Evolutionary conservation across 2,113 vertebrate genomes (phyloP), one percentile per base, ranked within the genome.

Genomic region (Odontophorus gujanensis): DNA sequence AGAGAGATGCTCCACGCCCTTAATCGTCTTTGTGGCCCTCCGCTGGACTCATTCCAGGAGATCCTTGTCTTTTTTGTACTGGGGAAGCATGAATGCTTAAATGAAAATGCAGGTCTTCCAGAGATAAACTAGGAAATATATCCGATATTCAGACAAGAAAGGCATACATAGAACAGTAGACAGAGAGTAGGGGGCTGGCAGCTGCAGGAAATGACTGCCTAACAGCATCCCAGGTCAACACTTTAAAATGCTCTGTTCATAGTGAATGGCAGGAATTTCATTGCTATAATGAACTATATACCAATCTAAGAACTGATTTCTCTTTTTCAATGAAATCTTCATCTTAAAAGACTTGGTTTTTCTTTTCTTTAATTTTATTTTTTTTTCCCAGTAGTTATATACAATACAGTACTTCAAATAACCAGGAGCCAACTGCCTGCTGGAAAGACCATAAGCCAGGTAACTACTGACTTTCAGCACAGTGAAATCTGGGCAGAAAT

Each of bases 311-410:
- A 59, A 22, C 28, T 1, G 1, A 5, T 45, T 50, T 86, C 30
- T 87, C 59, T 67, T 69, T 91, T 81, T 25, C 77, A 51, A 63
- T 78, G 32, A 74, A 95, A 91, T 74, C 57, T 88, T 85, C 93
- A 50, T 93, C 85, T 96, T 90, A 81, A 59, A 85, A n/a, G n/a
- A n/a, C n/a, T n/a, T n/a, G 36, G 85, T 94, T 95, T 63, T 96
- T 50, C 12, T 5, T 45, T 45, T 45, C 18, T 50, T 50, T 24
- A 24, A 7, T 24, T 48, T 48, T 24, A 5, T 48, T 48, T 48
- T 24, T 3, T n/a, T n/a, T n/a, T n/a, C 15, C 28, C 58, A 79
- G 25, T 63, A 7, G 45, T 74, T 91, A 40, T 50, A 94, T 91
- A 40, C 55, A 94, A 74, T 24, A 16, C 4, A 71, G 42, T 50